Base-by-base conservation (phyloP, 2,797 vertebrate species). In the Stomatorhinus walkeri region DNA sequence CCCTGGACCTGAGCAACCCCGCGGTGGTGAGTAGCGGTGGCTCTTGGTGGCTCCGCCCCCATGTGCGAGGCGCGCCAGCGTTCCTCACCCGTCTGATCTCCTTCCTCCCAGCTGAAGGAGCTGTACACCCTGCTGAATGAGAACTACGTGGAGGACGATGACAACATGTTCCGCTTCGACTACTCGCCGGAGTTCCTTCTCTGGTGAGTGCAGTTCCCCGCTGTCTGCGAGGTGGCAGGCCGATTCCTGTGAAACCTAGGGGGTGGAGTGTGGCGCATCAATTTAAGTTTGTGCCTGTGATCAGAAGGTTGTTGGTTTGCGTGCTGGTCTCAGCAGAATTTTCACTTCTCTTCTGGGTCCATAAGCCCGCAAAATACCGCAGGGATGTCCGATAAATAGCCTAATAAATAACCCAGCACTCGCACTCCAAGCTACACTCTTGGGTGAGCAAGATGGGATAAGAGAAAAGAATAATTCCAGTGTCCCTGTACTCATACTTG, bases 131-230 rank as follows among this genome's bases (percentile, higher is more conserved):
- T 99, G 56, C 97, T 99, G 90, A 99, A 99, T 0, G 98, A 99
- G 94, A 99, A 99, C 93, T 99, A 99, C 0, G 98, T 99, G 92
- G 98, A 99, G 93, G 98, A 99, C 4, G 98, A 99, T 0, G 98
- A 99, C 95, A 99, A 99, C 95, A 99, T 99, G 98, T 99, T 99
- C 94, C 97, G 98, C 3, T 99, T 99, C 90, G 98, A 99, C 94
- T 99, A 99, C 93, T 99, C 98, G 0, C 98, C 98, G 0, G 98
- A 99, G 91, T 99, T 99, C 92, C 96, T 99, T 90, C 95, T 99
- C 88, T 99, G 98, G 98, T 99, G 95, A 96, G 94, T 93, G 28
- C 14, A 1, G 83, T 49, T 24, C n/a, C 22, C n/a, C 48, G 5
- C 16, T 2, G n/a, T 24, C 9, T n/a, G 36, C 16, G 36, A 22